phyloP scores from a whole-genome alignment of 2,113 vertebrate genomes.

The Desmodus rotundus region DNA sequence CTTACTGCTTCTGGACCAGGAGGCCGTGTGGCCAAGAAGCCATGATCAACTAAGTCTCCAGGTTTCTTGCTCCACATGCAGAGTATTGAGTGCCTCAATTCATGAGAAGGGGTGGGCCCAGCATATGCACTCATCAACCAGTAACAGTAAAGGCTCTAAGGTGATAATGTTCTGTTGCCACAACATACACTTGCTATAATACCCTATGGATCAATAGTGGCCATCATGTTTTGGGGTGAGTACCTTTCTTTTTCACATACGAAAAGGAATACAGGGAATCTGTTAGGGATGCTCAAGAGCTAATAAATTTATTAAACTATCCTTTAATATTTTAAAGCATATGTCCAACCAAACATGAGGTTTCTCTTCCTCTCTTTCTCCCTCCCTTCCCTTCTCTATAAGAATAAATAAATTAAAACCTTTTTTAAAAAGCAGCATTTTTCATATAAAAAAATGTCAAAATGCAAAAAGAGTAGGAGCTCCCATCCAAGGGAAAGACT shows the following conservation, averaged over 20 bases:
- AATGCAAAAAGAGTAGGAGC: background rate
- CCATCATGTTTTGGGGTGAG: background rate
- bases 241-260: background rate
- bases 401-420: too few species aligned
- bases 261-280: background rate
- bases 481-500: background rate
- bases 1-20: too few species aligned
- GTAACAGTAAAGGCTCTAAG: background rate
- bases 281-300: background rate
- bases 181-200: background rate
- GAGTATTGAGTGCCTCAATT: too few species aligned
- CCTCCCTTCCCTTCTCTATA: too few species aligned
- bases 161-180: background rate
- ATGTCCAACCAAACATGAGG: background rate
- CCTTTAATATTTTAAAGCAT: background rate
- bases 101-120: too few species aligned
- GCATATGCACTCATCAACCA: too few species aligned
- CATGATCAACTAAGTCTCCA: too few species aligned
- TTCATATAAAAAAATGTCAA: background rate
- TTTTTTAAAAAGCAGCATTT: too few species aligned
- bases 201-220: background rate
- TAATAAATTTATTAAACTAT: background rate
- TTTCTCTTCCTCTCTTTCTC: too few species aligned
- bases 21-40: too few species aligned
- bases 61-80: too few species aligned